A percentile compares a stretch with the other conserved stretches of the same genome.
Evolutionary conservation across 2,888 invertebrate species (phyloP).

Genomic region (Drosophila paucipuncta): DNA sequence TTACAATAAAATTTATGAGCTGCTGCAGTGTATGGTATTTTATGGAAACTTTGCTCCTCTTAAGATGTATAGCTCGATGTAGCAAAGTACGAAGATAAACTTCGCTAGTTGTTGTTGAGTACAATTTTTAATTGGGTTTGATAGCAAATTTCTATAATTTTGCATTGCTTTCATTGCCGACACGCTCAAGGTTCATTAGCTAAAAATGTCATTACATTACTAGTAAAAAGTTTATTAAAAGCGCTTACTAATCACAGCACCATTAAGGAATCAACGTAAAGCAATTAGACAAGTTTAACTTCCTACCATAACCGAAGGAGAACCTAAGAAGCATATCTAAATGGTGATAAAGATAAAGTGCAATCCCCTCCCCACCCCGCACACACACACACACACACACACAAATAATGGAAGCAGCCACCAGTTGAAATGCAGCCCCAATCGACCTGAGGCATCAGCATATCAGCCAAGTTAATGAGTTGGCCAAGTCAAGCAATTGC

Average conservation of each 20-base stretch:
- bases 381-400: background rate
- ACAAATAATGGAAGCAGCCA: background rate
- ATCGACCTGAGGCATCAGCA: slow-evolving; percentile 25
- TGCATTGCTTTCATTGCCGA: background rate
- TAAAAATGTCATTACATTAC: slow-evolving; percentile 2
- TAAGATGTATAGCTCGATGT: background rate
- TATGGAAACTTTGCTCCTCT: background rate
- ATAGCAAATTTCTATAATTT: background rate
- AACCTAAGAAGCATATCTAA: slow-evolving; percentile 11
- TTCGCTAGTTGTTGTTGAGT: background rate
- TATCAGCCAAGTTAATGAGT: slow-evolving; percentile 55
- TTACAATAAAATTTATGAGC: background rate
- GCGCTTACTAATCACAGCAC: slow-evolving; percentile 54
- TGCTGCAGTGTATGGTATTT: background rate
- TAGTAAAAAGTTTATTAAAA: slow-evolving; percentile 16
- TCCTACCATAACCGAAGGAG: slow-evolving; percentile 48
- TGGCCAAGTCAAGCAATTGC: slow-evolving; percentile 1
- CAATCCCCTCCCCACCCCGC: background rate
- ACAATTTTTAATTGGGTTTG: background rate
- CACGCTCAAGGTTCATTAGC: slow-evolving; percentile 12
- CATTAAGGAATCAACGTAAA: slow-evolving; percentile 67
- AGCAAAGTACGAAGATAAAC: background rate
- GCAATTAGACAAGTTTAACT: slow-evolving; percentile 71
- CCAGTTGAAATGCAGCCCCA: background rate
- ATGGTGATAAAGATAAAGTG: slow-evolving; percentile 13